Evolutionary conservation across 2,113 vertebrate species (phyloP).

Genomic region (Amphiprion percula): DNA sequence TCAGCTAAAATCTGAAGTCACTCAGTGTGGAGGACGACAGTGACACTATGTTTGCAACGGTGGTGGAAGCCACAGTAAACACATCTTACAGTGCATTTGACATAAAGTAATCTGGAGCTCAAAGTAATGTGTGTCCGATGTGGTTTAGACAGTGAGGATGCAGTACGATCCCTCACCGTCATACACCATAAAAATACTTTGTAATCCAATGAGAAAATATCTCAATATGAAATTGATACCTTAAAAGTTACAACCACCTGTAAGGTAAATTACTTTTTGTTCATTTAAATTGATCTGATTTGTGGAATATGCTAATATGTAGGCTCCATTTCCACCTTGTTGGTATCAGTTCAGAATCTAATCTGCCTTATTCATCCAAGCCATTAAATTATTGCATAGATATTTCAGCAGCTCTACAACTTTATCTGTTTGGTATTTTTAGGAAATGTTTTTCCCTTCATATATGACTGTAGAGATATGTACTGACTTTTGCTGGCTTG

Average conservation of each 20-base stretch:
- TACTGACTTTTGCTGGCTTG: not conserved
- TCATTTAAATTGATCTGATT: too few species aligned
- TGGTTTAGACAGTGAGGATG: conserved; percentile 1
- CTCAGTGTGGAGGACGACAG: conserved; percentile 30
- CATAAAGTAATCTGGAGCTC: conserved; percentile 31
- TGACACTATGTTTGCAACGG: conserved; percentile 52
- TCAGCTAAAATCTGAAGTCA: conserved; percentile 40
- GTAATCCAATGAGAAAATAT: not conserved
- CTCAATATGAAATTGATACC: not conserved
- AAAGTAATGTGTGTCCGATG: conserved; percentile 7
- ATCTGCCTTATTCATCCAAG: not conserved
- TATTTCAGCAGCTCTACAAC: too few species aligned
- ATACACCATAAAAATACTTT: not conserved
- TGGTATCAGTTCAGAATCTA: not conserved
- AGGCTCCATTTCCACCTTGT: not conserved
- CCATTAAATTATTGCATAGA: not conserved
- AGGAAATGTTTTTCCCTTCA: not conserved
- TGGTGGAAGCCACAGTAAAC: conserved; percentile 54
- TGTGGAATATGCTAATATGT: too few species aligned
- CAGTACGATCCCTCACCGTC: not conserved
- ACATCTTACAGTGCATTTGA: conserved; percentile 36
- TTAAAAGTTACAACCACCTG: not conserved
- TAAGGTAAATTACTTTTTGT: too few species aligned
- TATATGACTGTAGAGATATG: not conserved
- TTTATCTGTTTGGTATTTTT: not conserved